Evolutionary conservation across 2,113 vertebrate genomes (phyloP).

Genomic region (Prionailurus viverrinus): DNA sequence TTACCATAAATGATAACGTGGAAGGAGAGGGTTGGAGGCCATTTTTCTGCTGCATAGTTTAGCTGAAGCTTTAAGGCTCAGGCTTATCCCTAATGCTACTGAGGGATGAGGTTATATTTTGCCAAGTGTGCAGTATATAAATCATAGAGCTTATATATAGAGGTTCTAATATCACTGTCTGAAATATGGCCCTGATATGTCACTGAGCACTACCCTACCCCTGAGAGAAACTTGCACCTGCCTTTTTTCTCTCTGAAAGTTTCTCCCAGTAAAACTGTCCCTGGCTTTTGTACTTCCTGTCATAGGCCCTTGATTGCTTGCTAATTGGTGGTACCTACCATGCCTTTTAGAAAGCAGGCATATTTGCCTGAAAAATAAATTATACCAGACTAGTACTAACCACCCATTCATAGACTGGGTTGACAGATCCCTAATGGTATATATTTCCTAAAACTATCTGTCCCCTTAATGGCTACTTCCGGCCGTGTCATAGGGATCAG

Average conservation of each 20-base stretch:
- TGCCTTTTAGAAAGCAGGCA: neutral
- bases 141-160: neutral
- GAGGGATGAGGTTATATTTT: neutral
- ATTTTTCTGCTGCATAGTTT: neutral
- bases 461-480: neutral
- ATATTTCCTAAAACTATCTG: neutral
- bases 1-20: neutral
- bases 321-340: neutral
- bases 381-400: neutral
- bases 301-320: neutral
- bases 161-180: neutral
- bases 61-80: neutral
- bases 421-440: neutral
- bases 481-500: neutral
- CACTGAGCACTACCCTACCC: neutral
- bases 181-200: neutral
- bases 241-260: neutral
- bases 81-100: neutral
- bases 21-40: neutral
- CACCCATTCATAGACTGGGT: neutral
- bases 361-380: neutral
- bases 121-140: neutral
- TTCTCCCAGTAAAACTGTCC: too few species aligned
- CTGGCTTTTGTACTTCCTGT: neutral
- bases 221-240: neutral